Conservation (phyloP, 1,140 invertebrate species). For the Bradysia coprophila region DNA sequence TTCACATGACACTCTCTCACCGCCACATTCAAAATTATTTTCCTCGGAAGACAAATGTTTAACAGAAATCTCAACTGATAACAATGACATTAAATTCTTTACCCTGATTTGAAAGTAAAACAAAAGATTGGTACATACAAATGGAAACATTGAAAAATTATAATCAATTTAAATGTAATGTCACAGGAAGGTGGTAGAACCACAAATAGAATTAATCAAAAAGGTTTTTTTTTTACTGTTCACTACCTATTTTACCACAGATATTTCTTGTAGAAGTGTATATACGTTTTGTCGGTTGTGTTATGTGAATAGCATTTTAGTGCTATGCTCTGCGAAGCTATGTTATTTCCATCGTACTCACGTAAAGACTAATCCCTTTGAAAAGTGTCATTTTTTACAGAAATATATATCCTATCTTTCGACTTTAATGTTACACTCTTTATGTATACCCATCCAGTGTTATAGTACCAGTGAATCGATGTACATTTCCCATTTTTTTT, state of each 20-base stretch:
- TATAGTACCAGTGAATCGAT: not conserved
- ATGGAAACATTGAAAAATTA: not conserved
- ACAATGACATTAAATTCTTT: too few species aligned
- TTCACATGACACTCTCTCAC: too few species aligned
- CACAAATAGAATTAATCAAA: not conserved
- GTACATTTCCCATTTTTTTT: not conserved
- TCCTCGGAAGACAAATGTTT: too few species aligned
- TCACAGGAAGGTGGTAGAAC: not conserved
- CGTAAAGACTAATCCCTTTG: not conserved
- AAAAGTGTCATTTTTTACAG: not conserved
- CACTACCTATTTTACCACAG: not conserved
- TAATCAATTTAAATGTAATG: not conserved
- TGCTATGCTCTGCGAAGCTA: not conserved
- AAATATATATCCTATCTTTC: not conserved
- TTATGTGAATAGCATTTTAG: too few species aligned
- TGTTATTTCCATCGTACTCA: not conserved
- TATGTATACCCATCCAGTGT: not conserved
- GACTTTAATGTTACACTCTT: not conserved
- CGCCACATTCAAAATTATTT: too few species aligned
- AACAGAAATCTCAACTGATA: too few species aligned
- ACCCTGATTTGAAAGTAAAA: too few species aligned
- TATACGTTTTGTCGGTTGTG: not conserved
- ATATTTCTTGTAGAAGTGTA: not conserved
- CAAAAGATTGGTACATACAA: too few species aligned
- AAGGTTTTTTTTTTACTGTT: not conserved